Percentiles rank a stretch among this genome's conserved stretches.
Evolutionary conservation across 92 coral and sea anemone species (phyloP).

Genomic region (Diadumene lineata): DNA sequence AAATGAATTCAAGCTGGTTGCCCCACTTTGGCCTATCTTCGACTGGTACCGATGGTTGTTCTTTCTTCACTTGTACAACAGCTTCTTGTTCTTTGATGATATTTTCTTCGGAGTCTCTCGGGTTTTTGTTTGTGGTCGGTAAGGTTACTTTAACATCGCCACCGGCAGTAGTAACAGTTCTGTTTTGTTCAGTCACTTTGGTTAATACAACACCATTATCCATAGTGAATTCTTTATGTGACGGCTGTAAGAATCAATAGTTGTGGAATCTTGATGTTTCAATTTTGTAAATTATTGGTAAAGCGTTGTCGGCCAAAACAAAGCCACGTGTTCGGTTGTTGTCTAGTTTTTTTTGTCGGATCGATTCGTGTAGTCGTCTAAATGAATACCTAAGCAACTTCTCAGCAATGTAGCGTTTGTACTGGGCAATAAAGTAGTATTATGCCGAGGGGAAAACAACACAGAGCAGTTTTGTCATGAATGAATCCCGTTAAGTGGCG

Average conservation of each 20-base stretch:
- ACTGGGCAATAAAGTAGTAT: background rate
- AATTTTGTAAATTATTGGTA: background rate
- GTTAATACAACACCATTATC: background rate
- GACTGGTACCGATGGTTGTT: background rate
- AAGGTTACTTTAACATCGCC: slow-evolving; percentile 5
- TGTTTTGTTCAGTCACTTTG: background rate
- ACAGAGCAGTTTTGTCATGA: background rate
- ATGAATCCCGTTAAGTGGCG: background rate
- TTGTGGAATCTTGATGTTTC: background rate
- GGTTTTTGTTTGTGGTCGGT: slow-evolving; percentile 6
- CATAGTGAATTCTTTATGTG: background rate
- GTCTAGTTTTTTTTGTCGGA: background rate
- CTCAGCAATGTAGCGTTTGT: too few species aligned
- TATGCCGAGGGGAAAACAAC: background rate
- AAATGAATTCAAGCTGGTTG: slow-evolving; percentile 68
- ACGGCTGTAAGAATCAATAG: background rate
- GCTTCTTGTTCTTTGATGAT: slow-evolving; percentile 31
- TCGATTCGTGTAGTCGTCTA: background rate
- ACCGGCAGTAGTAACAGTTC: background rate
- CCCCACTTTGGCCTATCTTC: slow-evolving; percentile 74
- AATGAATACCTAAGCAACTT: background rate
- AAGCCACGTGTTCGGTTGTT: slow-evolving; percentile 10
- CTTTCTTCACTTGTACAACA: slow-evolving; percentile 9
- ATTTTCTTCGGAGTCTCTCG: slow-evolving; percentile 24
- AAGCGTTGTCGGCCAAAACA: background rate